phyloP scores from a whole-genome alignment of 2,113 vertebrate species.

The Macroglossus sobrinus region DNA sequence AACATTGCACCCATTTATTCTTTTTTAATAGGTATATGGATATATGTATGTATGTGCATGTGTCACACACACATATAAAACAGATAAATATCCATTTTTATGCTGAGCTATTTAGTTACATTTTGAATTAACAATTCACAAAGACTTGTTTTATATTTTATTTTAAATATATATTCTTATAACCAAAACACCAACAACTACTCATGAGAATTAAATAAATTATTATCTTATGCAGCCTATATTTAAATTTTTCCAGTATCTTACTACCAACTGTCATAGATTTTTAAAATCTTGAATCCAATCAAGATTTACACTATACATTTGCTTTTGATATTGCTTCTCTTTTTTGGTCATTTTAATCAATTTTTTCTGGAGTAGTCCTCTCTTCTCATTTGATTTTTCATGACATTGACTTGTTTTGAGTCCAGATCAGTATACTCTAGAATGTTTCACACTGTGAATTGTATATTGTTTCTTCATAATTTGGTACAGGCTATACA shows the following conservation, averaged over 20 bases:
- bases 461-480: neutral
- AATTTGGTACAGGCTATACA: neutral
- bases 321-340: neutral
- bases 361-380: neutral
- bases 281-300: neutral
- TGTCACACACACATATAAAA: neutral
- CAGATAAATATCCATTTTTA: neutral
- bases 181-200: neutral
- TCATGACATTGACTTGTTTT: neutral
- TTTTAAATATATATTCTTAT: neutral
- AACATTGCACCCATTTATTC: too few species aligned
- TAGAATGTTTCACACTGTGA: neutral
- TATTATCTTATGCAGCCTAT: neutral
- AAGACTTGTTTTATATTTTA: neutral
- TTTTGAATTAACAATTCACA: neutral
- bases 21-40: neutral
- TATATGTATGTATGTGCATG: neutral
- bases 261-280: neutral
- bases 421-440: neutral
- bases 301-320: neutral
- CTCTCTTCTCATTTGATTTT: neutral
- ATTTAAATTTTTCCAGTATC: neutral
- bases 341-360: neutral
- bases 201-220: neutral
- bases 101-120: neutral